Percentiles rank a stretch among this genome's conserved stretches.
Evolutionary conservation across 1,140 invertebrate genomes (phyloP).

Genomic region (Anoplophora glabripennis): DNA sequence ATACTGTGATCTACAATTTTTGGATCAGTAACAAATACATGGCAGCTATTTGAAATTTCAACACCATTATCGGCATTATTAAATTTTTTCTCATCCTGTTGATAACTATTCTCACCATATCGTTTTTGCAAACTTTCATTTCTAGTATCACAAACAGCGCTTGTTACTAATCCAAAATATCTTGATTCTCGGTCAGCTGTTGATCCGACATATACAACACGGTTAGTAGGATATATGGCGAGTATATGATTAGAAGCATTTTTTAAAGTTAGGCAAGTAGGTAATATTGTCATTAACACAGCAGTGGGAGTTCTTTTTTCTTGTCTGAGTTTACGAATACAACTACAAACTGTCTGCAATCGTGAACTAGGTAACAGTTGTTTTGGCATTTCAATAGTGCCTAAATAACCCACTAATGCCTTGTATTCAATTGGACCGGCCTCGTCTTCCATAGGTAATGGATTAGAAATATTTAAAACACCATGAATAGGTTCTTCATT

Average conservation of each 20-base stretch:
- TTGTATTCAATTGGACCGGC: slow-evolving; percentile 69
- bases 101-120: slow-evolving; percentile 24
- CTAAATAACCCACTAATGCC: slow-evolving; percentile 89
- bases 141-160: slow-evolving; percentile 56
- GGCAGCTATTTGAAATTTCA: slow-evolving; percentile 81
- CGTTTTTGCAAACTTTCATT: slow-evolving; percentile 24
- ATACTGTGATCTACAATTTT: slow-evolving; percentile 77
- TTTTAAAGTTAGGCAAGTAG: slow-evolving; percentile 73
- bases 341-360: slow-evolving; percentile 70
- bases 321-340: slow-evolving; percentile 82
- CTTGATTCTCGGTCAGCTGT: slow-evolving; percentile 86
- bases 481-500: slow-evolving; percentile 9
- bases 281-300: slow-evolving; percentile 80
- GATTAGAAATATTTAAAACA: slow-evolving; percentile 24
- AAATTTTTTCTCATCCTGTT: slow-evolving; percentile 24
- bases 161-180: slow-evolving; percentile 90
- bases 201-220: slow-evolving; percentile 86
- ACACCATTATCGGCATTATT: slow-evolving; percentile 49
- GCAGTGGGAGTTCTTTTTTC: slow-evolving; percentile 86
- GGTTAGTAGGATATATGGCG: slow-evolving; percentile 80
- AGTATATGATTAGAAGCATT: slow-evolving; percentile 66
- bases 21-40: slow-evolving; percentile 91
- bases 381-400: slow-evolving; percentile 92
- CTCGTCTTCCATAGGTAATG: slow-evolving; percentile 45
- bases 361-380: slow-evolving; percentile 74